phyloP scores from a whole-genome alignment of 2,113 vertebrate species.

The Elaphurus davidianus region DNA sequence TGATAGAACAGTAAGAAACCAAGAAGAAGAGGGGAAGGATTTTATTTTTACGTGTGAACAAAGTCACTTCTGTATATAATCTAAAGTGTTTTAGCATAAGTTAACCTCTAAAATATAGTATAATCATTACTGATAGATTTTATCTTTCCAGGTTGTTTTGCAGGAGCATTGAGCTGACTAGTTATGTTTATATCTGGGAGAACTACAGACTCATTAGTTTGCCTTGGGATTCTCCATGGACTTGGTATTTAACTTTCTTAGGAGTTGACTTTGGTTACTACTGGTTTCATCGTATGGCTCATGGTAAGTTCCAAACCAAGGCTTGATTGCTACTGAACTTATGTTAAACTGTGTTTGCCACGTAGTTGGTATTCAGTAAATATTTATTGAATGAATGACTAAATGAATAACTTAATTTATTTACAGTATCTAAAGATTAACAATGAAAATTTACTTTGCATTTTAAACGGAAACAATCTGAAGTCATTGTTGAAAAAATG shows the following conservation, averaged over 20 bases:
- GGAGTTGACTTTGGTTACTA: constrained; percentile 93
- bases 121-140: background rate
- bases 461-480: background rate
- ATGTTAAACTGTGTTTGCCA: background rate
- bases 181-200: constrained; percentile 91
- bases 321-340: background rate
- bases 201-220: constrained; percentile 86
- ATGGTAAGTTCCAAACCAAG: constrained; percentile 82
- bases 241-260: constrained; percentile 91
- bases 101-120: background rate
- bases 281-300: constrained; percentile 91
- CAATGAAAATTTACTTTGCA: background rate
- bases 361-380: background rate
- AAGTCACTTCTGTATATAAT: background rate
- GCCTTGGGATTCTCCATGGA: constrained; percentile 93
- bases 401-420: background rate
- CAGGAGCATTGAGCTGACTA: constrained; percentile 87
- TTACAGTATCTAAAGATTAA: background rate
- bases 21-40: background rate
- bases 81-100: background rate
- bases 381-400: background rate
- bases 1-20: background rate
- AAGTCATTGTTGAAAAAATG: background rate
- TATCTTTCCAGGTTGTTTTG: constrained; percentile 83
- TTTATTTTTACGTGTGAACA: background rate